Base-by-base conservation (phyloP, 2,797 vertebrate species). In the Stomatorhinus walkeri region DNA sequence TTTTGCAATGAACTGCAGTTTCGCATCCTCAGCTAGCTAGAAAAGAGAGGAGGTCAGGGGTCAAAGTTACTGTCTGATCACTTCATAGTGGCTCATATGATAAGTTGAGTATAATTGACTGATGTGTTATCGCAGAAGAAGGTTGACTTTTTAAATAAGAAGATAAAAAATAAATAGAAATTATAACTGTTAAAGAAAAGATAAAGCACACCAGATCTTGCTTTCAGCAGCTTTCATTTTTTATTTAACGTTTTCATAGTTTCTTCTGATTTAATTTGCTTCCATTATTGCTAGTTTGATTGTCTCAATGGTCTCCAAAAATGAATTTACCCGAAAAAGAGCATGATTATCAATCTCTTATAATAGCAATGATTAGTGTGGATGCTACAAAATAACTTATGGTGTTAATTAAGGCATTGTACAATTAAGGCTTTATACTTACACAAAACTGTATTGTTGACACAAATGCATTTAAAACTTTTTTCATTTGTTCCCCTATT, bases 101-200 rank as follows among this genome's bases (percentile, higher is more conserved):
- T 32, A 87, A 89, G 87, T 7, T 49, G 51, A 89, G 46, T 93
- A 90, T 92, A 90, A 90, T 68, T 92, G 89, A 90, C 90, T 91
- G 87, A 88, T 85, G 59, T 91, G 90, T 90, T 91, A 81, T 91
- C 87, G 87, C 89, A 90, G 72, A 89, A 87, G 51, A 89, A 68
- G 72, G 54, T 9, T 64, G 4, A 28, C 84, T 87, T 89, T 87
- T 83, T 91, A 51, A 61, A 89, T 88, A 59, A 22, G 79, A 49
- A 40, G 87, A 89, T 16, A 86, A 87, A 81, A 92, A 91, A 92
- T 89, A 92, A 90, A 91, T 90, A 89, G 61, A 91, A 40, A 52
- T 52, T 49, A 86, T 81, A 87, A 87, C 85, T 88, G 84, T 64
- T 61, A 19, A 81, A 85, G 68, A n/a, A 16, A 88, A 87, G 86